These are phyloP conservation scores for Pterocles burchelli DNA, from an alignment of 2,113 vertebrate species.

Conservation along the genomic window DNA sequence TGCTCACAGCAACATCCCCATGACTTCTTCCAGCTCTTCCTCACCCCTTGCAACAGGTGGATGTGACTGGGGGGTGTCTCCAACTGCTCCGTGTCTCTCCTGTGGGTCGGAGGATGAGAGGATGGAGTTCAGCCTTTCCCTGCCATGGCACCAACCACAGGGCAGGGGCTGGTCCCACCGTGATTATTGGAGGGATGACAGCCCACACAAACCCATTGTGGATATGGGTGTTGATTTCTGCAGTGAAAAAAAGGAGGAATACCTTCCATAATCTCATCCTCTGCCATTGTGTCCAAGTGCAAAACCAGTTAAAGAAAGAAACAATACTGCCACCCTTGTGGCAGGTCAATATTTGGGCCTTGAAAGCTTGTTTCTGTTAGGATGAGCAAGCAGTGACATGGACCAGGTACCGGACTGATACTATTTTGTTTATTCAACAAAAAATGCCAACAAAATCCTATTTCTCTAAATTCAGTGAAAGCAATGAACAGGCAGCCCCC, in stretches of 20 bases:
- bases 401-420: not conserved
- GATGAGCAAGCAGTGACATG: not conserved
- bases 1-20: not conserved
- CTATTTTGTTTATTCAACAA: not conserved
- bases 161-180: fast-evolving
- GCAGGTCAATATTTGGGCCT: not conserved
- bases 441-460: not conserved
- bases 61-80: not conserved
- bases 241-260: not conserved
- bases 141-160: fast-evolving
- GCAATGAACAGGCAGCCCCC: not conserved
- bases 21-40: not conserved
- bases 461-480: not conserved
- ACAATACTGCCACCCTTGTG: not conserved
- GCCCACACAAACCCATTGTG: not conserved
- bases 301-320: not conserved
- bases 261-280: not conserved
- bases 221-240: not conserved
- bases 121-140: not conserved
- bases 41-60: not conserved
- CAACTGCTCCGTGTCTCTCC: not conserved
- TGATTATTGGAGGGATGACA: not conserved
- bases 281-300: not conserved
- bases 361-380: not conserved
- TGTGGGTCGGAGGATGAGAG: fast-evolving